Evolutionary conservation across 2,888 invertebrate genomes (phyloP), one percentile per base, ranked within the genome.

Genomic region (Phortica okadai): DNA sequence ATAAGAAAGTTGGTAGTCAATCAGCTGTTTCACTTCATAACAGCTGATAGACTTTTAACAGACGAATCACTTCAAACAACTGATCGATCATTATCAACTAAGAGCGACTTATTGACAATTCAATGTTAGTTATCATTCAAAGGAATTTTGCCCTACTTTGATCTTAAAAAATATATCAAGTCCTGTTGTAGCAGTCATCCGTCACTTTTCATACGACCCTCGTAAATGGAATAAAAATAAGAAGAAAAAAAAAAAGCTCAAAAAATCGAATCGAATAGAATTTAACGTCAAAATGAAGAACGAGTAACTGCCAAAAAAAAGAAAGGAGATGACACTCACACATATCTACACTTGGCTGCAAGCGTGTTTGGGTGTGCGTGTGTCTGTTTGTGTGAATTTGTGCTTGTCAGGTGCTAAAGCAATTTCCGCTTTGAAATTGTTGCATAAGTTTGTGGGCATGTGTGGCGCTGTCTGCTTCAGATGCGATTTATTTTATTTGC

Each of bases 391-490:
- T 82, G 80, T 80, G 84, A 84, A 81, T 74, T 10, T 62, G 45
- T 74, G 50, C n/a, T 64, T 74, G 82, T 81, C 79, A 72, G 79
- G 79, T 82, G 81, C 87, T 88, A 88, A 88, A 88, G 87, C 88
- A 87, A 87, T 87, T 87, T 87, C 87, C 87, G 87, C 82, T 85
- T 87, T 83, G 81, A 88, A 88, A 87, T 88, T 88, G 88, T 88
- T 87, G 86, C 88, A 88, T 87, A 88, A 86, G 86, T 87, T 87
- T 84, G 85, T 80, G 83, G 81, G 77, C 50, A n/a, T 70, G 45
- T 67, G 62, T 58, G 11, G 7, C 11, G 72, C 54, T 56, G 72
- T 54, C 56, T 25, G n/a, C 14, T 72, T 7, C 58, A 56, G 33
- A 16, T 72, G 16, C 54, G 72, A 14, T 44, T 4, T 45, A 50